Evolutionary conservation across 2,113 vertebrate genomes (phyloP), one percentile per base, ranked within the genome.

Genomic region (Muntiacus reevesi): DNA sequence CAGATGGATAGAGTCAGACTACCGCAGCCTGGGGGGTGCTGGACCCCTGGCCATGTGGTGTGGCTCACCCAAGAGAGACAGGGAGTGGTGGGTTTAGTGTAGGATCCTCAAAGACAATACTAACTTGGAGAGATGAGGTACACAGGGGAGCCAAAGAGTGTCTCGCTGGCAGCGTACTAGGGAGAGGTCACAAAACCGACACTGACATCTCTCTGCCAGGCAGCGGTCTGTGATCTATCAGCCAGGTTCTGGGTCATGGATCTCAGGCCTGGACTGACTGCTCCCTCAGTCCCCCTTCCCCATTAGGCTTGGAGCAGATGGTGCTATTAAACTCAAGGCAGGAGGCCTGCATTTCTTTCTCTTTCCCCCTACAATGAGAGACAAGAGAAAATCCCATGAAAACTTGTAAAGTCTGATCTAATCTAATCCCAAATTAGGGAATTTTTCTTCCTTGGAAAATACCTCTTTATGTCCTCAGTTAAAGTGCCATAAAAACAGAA

Each of bases 401-500:
- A 95, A 84, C 50, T 52, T 89, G 12, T 16, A 33, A 43, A 67
- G 16, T 89, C 30, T 4, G 59, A 33, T 76, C 12, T 33, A 86
- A 87, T 60, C 27, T 30, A 71, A 95, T 88, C 67, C 27, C 17
- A 96, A 33, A 90, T 92, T 36, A 95, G 4, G 67, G 47, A 82
- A 76, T 87, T 47, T 10, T 79, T 82, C 33, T 89, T 89, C 60
- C 36, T 87, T 85, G 47, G 81, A 94, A 97, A 94, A 96, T 33
- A 67, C 47, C 6, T 17, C 40, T 92, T 92, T 84, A n/a, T 11
- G 8, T 57, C 43, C 90, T 86, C 43, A 67, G 9, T 86, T 71
- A 64, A 67, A 47, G 57, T 12, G 23, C 52, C 88, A 93, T 23
- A 60, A 36, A 95, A 85, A 92, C 25, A 86, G 47, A 89, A 83